These are phyloP conservation scores for Sebastes diploproa DNA, from an alignment of 2,797 vertebrate genomes.

Conservation along the genomic window DNA sequence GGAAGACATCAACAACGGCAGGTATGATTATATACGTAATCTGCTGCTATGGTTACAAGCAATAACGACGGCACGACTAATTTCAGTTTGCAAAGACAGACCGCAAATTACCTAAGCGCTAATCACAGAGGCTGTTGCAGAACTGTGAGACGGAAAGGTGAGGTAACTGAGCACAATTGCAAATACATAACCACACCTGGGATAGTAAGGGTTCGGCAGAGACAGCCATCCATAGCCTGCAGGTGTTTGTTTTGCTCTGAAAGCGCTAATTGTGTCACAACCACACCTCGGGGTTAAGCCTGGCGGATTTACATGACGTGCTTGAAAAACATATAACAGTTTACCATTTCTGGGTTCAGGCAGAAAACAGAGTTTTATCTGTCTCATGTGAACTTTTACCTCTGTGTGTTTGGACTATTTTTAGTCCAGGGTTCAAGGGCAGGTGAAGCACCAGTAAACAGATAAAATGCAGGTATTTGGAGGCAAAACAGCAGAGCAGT, in stretches of 20 bases:
- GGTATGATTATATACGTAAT: slow-evolving; percentile 8
- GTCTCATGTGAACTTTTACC: slow-evolving; percentile 34
- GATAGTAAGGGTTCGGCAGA: slow-evolving; percentile 4
- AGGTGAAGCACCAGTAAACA: slow-evolving; percentile 29
- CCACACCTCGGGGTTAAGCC: slow-evolving; percentile 34
- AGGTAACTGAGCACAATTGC: slow-evolving; percentile 28
- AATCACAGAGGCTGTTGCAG: slow-evolving; percentile 22
- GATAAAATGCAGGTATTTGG: slow-evolving; percentile 34
- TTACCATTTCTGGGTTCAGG: background rate
- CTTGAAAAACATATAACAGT: background rate
- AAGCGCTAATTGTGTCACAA: slow-evolving; percentile 30
- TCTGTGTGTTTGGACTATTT: slow-evolving; percentile 10
- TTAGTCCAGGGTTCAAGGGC: slow-evolving; percentile 33
- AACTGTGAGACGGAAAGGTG: slow-evolving; percentile 32
- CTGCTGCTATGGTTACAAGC: slow-evolving; percentile 32
- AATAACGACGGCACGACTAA: slow-evolving; percentile 12
- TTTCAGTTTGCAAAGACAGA: slow-evolving; percentile 27
- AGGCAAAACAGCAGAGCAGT: slow-evolving; percentile 20
- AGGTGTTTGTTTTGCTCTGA: slow-evolving; percentile 51
- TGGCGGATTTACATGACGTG: slow-evolving; percentile 9
- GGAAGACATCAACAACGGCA: background rate
- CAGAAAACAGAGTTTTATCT: background rate
- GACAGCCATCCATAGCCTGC: slow-evolving; percentile 19
- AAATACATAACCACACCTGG: slow-evolving; percentile 47
- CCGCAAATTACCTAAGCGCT: slow-evolving; percentile 1